Evolutionary conservation across 2,888 invertebrate species (phyloP).

Genomic region (Cryptocephalus primarius): DNA sequence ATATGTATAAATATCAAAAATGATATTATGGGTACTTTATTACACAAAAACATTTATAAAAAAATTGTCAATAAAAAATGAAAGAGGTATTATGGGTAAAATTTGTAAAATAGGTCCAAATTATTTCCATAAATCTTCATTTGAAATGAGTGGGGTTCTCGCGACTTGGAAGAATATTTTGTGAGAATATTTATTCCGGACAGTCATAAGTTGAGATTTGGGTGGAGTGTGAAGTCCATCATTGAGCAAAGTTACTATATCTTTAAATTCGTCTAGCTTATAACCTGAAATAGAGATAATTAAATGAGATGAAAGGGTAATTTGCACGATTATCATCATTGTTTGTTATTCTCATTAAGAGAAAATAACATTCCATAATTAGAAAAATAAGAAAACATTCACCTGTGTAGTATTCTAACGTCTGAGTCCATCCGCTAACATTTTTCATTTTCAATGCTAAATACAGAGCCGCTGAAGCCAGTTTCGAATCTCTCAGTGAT

Average conservation of each 20-base stretch:
- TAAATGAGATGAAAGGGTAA: neutral
- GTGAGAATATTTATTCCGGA: conserved; percentile 89
- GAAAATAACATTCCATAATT: too few species aligned
- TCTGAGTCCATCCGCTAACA: conserved; percentile 59
- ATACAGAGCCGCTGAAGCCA: conserved; percentile 81
- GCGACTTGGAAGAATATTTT: conserved; percentile 89
- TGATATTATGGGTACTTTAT: too few species aligned
- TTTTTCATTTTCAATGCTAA: conserved; percentile 82
- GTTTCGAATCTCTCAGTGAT: conserved; percentile 69
- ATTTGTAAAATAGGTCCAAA: neutral
- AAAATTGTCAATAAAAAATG: too few species aligned
- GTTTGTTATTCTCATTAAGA: too few species aligned
- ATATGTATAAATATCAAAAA: too few species aligned
- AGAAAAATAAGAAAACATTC: conserved; percentile 5
- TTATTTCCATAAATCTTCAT: conserved; percentile 19
- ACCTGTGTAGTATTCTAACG: conserved; percentile 71
- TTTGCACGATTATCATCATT: too few species aligned
- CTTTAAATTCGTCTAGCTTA: conserved; percentile 58
- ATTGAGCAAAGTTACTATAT: conserved; percentile 63
- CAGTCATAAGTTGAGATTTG: conserved; percentile 72
- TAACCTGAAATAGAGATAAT: conserved; percentile 48
- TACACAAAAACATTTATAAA: too few species aligned
- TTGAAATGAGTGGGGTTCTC: conserved; percentile 55
- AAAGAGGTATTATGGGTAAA: too few species aligned
- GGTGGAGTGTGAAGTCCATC: conserved; percentile 64